Evolutionary conservation across 2,888 invertebrate genomes (phyloP).

Genomic region (Capitulum mitella): DNA sequence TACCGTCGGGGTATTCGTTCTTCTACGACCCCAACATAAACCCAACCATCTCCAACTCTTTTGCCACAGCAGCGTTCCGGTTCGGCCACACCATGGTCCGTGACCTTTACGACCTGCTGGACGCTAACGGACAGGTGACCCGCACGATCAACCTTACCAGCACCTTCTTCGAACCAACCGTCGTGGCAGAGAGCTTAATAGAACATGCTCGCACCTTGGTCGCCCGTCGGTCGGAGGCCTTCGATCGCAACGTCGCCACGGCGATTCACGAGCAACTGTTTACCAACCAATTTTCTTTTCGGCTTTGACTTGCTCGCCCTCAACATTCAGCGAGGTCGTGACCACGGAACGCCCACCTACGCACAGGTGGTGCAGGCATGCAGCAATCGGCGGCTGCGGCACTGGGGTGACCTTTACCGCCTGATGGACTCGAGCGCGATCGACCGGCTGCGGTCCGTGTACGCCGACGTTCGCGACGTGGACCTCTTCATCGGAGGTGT

Average conservation of each 20-base stretch:
- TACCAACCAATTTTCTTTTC: neutral
- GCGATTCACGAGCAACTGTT: neutral
- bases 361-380: neutral
- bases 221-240: neutral
- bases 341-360: neutral
- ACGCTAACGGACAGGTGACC: neutral
- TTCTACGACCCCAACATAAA: slow-evolving; percentile 76
- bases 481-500: neutral
- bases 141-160: neutral
- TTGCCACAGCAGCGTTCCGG: slow-evolving; percentile 79
- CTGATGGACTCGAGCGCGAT: neutral
- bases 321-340: neutral
- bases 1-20: slow-evolving; percentile 63
- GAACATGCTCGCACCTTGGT: neutral
- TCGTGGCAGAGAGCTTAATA: neutral
- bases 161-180: neutral
- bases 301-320: neutral
- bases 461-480: neutral
- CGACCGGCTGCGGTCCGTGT: neutral
- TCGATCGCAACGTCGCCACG: neutral
- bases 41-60: slow-evolving; percentile 86
- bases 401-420: neutral
- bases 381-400: neutral
- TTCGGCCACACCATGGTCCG: neutral
- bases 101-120: neutral